Evolutionary conservation across 2,888 invertebrate genomes (phyloP).

Genomic region (Drosophila anomalata): DNA sequence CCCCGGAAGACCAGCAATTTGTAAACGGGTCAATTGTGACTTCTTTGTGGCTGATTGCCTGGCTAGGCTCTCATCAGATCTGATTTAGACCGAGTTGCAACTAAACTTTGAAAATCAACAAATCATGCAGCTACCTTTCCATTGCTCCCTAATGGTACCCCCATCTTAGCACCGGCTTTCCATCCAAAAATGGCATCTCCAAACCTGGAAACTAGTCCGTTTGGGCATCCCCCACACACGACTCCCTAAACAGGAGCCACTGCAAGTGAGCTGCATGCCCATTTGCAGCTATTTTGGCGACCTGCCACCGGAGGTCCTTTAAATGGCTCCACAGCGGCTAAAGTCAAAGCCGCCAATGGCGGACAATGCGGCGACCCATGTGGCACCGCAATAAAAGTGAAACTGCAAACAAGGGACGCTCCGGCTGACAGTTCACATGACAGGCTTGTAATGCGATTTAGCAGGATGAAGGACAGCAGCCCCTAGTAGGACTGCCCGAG

Average conservation of each 20-base stretch:
- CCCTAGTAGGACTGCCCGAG: slow-evolving; percentile 29
- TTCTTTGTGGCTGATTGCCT: slow-evolving; percentile 59
- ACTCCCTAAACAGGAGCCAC: slow-evolving; percentile 8
- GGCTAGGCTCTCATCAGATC: slow-evolving; percentile 16
- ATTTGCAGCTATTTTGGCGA: slow-evolving; percentile 40
- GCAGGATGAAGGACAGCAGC: slow-evolving; percentile 79
- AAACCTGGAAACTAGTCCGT: slow-evolving; percentile 4
- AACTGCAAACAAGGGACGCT: slow-evolving; percentile 81
- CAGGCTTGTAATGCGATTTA: slow-evolving; percentile 82
- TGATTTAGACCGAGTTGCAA: neutral
- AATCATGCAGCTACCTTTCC: too few relatives aligned
- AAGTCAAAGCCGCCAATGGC: slow-evolving; percentile 57
- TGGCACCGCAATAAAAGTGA: slow-evolving; percentile 69
- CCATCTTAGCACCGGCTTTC: slow-evolving; percentile 5
- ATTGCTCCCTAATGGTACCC: too few relatives aligned
- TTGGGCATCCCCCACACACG: slow-evolving; percentile 28
- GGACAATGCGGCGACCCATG: slow-evolving; percentile 45
- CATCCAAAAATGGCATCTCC: neutral
- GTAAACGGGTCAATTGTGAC: slow-evolving; percentile 73
- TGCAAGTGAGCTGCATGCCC: slow-evolving; percentile 42
- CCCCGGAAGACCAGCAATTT: slow-evolving; percentile 56
- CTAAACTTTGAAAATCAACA: too few relatives aligned
- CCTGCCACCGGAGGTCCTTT: slow-evolving; percentile 25
- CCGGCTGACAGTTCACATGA: slow-evolving; percentile 82
- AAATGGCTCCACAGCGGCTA: slow-evolving; percentile 26